Evolutionary conservation across 2,888 invertebrate genomes (phyloP), one percentile per base, ranked within the genome.

Genomic region (Chydorus sphaericus): DNA sequence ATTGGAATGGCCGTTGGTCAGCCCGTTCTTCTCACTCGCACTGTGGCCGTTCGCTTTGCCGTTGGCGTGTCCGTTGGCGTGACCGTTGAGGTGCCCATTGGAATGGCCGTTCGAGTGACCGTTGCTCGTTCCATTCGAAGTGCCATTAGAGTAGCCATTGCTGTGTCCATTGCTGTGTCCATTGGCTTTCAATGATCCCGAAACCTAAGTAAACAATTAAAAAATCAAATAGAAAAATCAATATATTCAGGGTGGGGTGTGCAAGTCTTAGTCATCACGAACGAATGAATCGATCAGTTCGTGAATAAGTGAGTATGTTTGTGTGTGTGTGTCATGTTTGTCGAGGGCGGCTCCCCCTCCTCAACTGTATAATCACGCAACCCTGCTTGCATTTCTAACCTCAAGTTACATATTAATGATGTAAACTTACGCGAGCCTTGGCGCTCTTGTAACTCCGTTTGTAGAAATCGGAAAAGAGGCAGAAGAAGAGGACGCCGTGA

Each of bases 401-500:
- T n/a, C n/a, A n/a, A n/a, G n/a, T n/a, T n/a, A n/a, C n/a, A n/a
- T n/a, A n/a, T n/a, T n/a, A n/a, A n/a, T n/a, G n/a, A n/a, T n/a
- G n/a, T 5, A 16, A 11, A 44, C 44, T 44, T 55, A 55, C 55
- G 28, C 48, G 37, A 33, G 39, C 29, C 23, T 52, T 37, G 36
- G 37, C 33, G 18, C 31, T 54, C 33, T 56, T 56, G 62, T 71
- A 71, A 4, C 69, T 63, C 57, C 69, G 64, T 67, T 84, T 83
- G 78, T 93, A 94, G 76, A 93, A 94, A 70, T 93, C 85, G 67
- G 84, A 85, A 77, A 94, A 94, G 59, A 94, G 78, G 78, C 90
- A 84, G 77, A 90, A 86, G 81, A 94, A 94, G 81, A 94, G 85
- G 62, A 92, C 82, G 1, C 92, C 93, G 72, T 94, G 93, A 76